Evolutionary conservation across 2,888 invertebrate species (phyloP).

Genomic region (Dolichopus griseipennis): DNA sequence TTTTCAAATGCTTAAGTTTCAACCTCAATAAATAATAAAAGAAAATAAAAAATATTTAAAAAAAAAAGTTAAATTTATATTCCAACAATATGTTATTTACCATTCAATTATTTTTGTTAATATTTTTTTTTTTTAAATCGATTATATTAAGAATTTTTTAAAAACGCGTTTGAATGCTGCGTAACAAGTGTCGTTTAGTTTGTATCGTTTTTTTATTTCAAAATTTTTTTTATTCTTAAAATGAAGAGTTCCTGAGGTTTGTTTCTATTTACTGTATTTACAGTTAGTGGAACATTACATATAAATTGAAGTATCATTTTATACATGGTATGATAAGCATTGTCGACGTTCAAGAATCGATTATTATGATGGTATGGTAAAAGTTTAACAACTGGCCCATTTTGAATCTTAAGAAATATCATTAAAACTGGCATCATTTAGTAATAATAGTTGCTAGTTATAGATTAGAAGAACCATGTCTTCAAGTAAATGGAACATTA

Average conservation of each 20-base stretch:
- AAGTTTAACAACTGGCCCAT: slow-evolving; percentile 68
- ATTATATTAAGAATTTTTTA: too few relatives aligned
- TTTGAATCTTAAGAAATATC: slow-evolving; percentile 60
- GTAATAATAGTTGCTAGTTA: slow-evolving; percentile 59
- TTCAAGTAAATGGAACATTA: slow-evolving; percentile 70
- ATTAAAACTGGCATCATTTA: slow-evolving; percentile 77
- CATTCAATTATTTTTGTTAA: not conserved
- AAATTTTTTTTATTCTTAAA: not conserved
- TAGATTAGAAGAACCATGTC: slow-evolving; percentile 68
- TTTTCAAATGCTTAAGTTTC: too few relatives aligned
- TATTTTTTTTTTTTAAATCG: not conserved
- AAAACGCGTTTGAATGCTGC: too few relatives aligned
- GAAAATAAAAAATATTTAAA: too few relatives aligned
- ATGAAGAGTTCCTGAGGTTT: not conserved
- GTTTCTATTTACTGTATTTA: slow-evolving; percentile 26
- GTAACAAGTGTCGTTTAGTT: too few relatives aligned
- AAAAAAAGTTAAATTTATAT: not conserved
- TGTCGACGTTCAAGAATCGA: slow-evolving; percentile 78
- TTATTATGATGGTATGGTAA: slow-evolving; percentile 92
- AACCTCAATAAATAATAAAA: too few relatives aligned
- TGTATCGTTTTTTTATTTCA: too few relatives aligned
- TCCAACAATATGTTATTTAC: not conserved
- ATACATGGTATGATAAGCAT: slow-evolving; percentile 73
- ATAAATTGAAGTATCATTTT: slow-evolving; percentile 84
- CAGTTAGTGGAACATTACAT: slow-evolving; percentile 65